These are phyloP conservation scores for Coccyzus lansbergi DNA, from an alignment of 2,797 vertebrate species.

Conservation along the genomic window DNA sequence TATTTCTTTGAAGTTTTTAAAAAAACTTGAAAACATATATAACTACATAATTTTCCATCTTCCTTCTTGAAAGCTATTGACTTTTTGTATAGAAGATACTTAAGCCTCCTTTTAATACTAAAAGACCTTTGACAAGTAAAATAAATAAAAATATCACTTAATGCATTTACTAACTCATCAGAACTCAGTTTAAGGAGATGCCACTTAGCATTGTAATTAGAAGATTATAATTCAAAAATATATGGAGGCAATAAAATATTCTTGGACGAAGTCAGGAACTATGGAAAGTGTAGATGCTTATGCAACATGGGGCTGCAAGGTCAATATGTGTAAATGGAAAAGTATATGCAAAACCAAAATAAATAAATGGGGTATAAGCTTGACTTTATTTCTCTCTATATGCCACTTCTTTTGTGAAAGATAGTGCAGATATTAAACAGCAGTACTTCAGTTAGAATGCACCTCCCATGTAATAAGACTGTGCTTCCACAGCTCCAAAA, in stretches of 20 bases:
- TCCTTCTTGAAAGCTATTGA: neutral
- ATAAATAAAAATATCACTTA: neutral
- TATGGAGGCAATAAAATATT: neutral
- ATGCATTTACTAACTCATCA: neutral
- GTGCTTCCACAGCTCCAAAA: neutral
- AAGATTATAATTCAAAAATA: neutral
- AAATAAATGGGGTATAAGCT: neutral
- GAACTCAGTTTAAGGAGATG: neutral
- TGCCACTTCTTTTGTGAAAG: neutral
- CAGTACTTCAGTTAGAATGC: neutral
- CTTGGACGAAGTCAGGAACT: neutral
- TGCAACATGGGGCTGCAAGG: neutral
- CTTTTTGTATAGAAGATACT: neutral
- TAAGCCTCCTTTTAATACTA: neutral
- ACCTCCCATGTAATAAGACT: neutral
- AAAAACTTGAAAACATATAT: neutral
- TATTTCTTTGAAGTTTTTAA: neutral
- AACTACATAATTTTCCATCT: neutral
- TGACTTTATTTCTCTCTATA: neutral
- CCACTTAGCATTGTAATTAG: neutral
- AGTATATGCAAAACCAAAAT: neutral
- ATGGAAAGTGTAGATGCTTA: neutral
- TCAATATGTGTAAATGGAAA: neutral
- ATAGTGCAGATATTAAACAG: neutral
- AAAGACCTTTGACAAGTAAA: neutral